These are phyloP conservation scores for Porites lutea DNA, from an alignment of 64 coral and sea anemone species.

Conservation along the genomic window DNA sequence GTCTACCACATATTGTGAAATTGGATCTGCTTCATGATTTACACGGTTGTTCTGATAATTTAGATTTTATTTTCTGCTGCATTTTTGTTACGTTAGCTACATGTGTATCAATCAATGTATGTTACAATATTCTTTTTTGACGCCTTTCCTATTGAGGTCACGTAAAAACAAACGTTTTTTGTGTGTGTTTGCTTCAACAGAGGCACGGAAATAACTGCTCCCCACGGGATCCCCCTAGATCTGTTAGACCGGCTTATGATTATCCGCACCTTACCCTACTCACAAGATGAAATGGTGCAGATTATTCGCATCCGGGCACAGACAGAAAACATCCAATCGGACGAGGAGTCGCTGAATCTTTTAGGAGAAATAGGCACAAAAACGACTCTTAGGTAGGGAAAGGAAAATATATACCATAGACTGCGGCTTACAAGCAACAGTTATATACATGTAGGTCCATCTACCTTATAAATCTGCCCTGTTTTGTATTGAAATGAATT, in stretches of 20 bases:
- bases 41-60: too few species aligned
- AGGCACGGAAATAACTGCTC: conserved; percentile 90
- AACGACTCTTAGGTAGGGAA: conserved; percentile 81
- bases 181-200: conserved; percentile 15
- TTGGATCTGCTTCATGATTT: too few species aligned
- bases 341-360: conserved; percentile 82
- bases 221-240: conserved; percentile 93
- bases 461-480: too few species aligned
- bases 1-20: too few species aligned
- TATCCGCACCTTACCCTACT: conserved; percentile 89
- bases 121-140: too few species aligned
- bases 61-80: too few species aligned
- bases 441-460: too few species aligned
- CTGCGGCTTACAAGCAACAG: too few species aligned
- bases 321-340: conserved; percentile 77
- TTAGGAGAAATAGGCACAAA: conserved; percentile 91
- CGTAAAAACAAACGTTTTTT: not conserved
- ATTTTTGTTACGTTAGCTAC: too few species aligned
- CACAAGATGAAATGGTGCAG: conserved; percentile 91
- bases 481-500: too few species aligned
- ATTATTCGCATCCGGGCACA: conserved; percentile 89
- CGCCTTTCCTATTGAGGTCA: not conserved
- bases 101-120: too few species aligned
- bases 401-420: too few species aligned
- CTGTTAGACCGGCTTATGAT: conserved; percentile 92